These are phyloP conservation scores for Porites cylindrica DNA, from an alignment of 92 coral and sea anemone species.

Conservation along the genomic window DNA sequence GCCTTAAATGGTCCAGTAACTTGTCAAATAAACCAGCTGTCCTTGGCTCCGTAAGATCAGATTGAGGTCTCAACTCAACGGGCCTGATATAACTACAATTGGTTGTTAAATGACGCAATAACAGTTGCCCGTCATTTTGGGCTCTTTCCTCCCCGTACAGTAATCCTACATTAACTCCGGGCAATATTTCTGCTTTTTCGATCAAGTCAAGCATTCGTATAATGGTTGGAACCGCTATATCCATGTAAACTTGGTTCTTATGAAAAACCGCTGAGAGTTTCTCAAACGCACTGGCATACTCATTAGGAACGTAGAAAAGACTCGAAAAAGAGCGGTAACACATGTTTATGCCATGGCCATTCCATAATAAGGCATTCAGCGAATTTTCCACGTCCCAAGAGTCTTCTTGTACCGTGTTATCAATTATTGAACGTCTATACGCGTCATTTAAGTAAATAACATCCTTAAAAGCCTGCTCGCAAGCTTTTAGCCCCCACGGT, in stretches of 20 bases:
- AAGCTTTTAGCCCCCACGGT: constrained; percentile 81
- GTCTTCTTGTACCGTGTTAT: constrained; percentile 29
- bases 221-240: constrained; percentile 86
- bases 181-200: constrained; percentile 55
- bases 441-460: constrained; percentile 67
- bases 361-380: constrained; percentile 93
- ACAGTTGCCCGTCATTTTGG: constrained; percentile 49
- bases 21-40: neutral
- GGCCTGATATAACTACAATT: constrained; percentile 69
- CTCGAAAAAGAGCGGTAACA: constrained; percentile 78
- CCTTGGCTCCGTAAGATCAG: neutral
- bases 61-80: constrained; percentile 30
- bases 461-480: constrained; percentile 78
- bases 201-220: constrained; percentile 80
- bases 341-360: constrained; percentile 83
- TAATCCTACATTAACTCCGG: constrained; percentile 69
- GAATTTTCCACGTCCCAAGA: constrained; percentile 89
- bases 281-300: constrained; percentile 64
- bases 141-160: constrained; percentile 78
- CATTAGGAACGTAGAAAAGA: constrained; percentile 79
- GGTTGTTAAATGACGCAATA: constrained; percentile 67
- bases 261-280: constrained; percentile 75
- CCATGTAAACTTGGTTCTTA: constrained; percentile 75
- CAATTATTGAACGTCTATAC: constrained; percentile 45
- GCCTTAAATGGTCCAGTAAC: constrained; percentile 18